Conservation (phyloP, 1,140 invertebrate genomes). For the Colletes gigas region DNA sequence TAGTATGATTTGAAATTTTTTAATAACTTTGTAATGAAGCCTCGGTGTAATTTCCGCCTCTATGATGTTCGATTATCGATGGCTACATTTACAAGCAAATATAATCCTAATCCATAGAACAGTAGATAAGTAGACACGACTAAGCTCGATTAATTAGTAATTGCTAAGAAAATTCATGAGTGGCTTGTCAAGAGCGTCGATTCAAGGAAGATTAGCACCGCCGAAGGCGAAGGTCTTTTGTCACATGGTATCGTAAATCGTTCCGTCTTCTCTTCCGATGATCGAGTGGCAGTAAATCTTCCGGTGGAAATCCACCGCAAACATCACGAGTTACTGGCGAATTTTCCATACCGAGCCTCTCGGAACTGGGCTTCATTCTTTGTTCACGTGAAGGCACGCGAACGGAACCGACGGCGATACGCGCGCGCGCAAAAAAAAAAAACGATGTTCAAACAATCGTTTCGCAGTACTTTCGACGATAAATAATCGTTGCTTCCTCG, state of each 20-base stretch:
- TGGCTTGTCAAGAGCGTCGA: background rate
- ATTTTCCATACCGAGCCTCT: background rate
- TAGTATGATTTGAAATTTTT: no score
- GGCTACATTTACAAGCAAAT: background rate
- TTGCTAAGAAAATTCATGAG: conserved; percentile 11
- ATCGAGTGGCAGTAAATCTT: conserved; percentile 14
- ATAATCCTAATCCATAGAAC: background rate
- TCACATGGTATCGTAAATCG: conserved; percentile 32
- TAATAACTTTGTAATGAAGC: no score
- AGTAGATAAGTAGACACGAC: background rate
- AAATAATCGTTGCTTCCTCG: conserved; percentile 2
- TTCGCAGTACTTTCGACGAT: conserved; percentile 23
- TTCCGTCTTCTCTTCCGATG: background rate
- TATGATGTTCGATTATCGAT: no score
- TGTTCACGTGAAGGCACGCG: background rate
- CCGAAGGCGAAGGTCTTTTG: conserved; percentile 27
- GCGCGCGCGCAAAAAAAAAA: background rate
- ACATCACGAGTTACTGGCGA: background rate
- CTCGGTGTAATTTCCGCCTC: no score
- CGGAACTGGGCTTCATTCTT: background rate
- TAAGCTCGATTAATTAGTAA: conserved; percentile 3
- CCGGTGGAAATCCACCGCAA: conserved; percentile 23
- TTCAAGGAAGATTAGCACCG: conserved; percentile 4
- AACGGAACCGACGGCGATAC: background rate
- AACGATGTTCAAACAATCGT: background rate